Conservation (phyloP, 2,797 vertebrate genomes). For the Pristis pectinata region DNA sequence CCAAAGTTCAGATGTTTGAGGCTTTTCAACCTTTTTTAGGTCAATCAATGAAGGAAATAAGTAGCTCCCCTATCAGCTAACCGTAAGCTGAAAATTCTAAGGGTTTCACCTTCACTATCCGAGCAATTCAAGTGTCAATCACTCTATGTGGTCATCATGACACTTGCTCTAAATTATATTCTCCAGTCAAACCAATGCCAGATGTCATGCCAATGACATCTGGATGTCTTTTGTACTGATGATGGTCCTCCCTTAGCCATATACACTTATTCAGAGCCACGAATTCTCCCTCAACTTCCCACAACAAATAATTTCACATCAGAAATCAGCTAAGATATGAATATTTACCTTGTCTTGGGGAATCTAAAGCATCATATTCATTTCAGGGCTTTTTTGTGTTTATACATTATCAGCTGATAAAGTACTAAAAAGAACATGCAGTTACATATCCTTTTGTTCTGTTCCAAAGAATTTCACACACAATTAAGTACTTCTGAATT, state of each 20-base stretch:
- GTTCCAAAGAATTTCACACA: background rate
- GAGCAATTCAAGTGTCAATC: background rate
- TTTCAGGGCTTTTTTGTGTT: background rate
- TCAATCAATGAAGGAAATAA: constrained; percentile 10
- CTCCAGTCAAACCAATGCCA: background rate
- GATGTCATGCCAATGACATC: background rate
- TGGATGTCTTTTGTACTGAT: background rate
- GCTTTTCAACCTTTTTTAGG: constrained; percentile 3
- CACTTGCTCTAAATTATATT: background rate
- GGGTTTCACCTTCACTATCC: background rate
- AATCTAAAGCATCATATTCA: background rate
- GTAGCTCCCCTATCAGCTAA: background rate
- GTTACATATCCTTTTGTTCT: background rate
- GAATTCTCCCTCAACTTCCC: background rate
- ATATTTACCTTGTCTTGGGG: background rate
- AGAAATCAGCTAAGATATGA: background rate
- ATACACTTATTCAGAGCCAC: background rate
- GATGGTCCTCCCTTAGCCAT: background rate
- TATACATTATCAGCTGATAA: background rate
- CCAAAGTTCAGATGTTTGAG: background rate
- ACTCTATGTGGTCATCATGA: background rate
- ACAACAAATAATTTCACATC: background rate
- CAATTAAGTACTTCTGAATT: background rate
- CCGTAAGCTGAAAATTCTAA: background rate
- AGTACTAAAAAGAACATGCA: background rate